A percentile compares a stretch with the other conserved stretches of the same genome.
These are phyloP conservation scores for Hemichromis elongatus DNA, from an alignment of 2,113 vertebrate species.

Conservation along the genomic window DNA sequence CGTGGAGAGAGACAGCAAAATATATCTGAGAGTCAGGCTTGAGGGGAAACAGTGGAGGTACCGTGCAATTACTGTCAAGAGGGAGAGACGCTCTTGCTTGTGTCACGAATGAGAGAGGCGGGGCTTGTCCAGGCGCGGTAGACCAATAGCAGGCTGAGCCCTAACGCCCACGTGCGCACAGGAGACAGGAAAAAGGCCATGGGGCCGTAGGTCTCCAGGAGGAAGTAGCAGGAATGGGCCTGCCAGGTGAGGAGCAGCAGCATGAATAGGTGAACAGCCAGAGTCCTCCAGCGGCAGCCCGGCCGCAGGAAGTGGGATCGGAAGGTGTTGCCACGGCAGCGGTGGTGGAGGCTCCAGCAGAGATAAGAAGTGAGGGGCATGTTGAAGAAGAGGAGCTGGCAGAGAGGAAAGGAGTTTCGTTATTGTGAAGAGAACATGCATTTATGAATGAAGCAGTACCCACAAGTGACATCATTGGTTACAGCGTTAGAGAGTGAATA, in stretches of 20 bases:
- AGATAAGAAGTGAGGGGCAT: conserved; percentile 87
- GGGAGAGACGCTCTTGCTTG: conserved; percentile 75
- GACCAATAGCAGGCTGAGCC: conserved; percentile 75
- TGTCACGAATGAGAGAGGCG: conserved; percentile 61
- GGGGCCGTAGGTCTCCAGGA: conserved; percentile 84
- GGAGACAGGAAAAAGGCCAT: conserved; percentile 88
- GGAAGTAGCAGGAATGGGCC: conserved; percentile 84
- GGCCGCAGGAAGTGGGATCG: conserved; percentile 76
- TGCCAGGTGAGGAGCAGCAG: conserved; percentile 87
- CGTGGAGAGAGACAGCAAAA: conserved; percentile 24
- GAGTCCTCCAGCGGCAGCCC: conserved; percentile 48
- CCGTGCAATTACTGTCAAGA: conserved; percentile 71
- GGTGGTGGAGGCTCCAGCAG: conserved; percentile 89
- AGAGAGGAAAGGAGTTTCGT: background rate
- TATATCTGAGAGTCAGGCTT: conserved; percentile 38
- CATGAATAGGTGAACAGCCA: conserved; percentile 77
- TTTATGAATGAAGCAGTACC: background rate
- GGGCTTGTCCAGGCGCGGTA: conserved; percentile 81
- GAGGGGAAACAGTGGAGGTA: background rate
- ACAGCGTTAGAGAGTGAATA: background rate
- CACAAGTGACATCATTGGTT: background rate
- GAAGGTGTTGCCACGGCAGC: conserved; percentile 83
- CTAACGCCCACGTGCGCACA: conserved; percentile 83
- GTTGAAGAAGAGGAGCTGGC: conserved; percentile 90
- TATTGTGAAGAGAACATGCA: background rate